Evolutionary conservation across 2,888 invertebrate genomes (phyloP), one percentile per base, ranked within the genome.

Genomic region (Nebria salina): DNA sequence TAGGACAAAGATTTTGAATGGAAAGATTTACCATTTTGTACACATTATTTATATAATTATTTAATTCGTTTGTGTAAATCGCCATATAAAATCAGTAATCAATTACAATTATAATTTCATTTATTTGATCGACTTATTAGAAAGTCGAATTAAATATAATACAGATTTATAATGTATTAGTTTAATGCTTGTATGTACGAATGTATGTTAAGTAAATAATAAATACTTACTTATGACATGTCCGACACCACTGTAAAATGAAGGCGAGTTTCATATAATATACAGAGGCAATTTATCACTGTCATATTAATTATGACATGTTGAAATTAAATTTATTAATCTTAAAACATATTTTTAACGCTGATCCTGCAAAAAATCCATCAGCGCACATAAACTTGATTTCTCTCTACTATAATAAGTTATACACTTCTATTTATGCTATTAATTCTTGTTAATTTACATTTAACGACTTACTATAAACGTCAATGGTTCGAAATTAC

Each of bases 271-370:
- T 70, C 75, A 80, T 80, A 80, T 75, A 75, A 75, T 80, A 80
- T 80, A 70, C 80, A 80, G 72, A 66, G 75, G 75, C 80, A 41
- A 74, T 80, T 70, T 80, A 72, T 80, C 80, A 80, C 75, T 80
- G 75, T 80, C 80, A 75, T 75, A 80, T 80, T 80, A 80, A 80
- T 80, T 80, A 80, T 80, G 80, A 80, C 80, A 80, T 80, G 80
- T 80, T 80, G 75, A 80, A 80, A 80, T 80, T 75, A 80, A 80
- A 80, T 80, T 80, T 80, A 80, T 80, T 80, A 80, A 80, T 80
- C 80, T 75, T 80, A 75, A 80, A 80, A 65, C 72, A 80, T 75
- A 80, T 80, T 80, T 80, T 80, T 75, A 80, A 34, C 75, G 75
- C 65, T 75, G 80, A 75, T 80, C 75, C 8, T 66, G 66, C 66